phyloP scores from a whole-genome alignment of 2,888 invertebrate species.

The Agonum fuliginosum region DNA sequence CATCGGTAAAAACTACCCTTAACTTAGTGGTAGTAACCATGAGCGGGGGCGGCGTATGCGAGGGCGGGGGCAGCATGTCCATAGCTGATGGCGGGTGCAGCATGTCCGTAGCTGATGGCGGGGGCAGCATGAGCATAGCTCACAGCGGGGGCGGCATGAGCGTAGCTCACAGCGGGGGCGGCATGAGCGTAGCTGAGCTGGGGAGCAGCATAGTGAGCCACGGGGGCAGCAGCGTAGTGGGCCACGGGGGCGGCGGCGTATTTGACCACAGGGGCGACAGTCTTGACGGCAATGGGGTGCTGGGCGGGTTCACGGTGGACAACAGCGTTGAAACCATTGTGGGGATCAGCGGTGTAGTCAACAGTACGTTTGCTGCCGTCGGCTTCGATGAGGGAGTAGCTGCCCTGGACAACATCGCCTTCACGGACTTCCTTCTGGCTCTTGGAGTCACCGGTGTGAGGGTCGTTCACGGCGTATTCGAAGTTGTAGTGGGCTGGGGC shows the following conservation, averaged over 20 bases:
- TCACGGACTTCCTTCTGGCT: conserved; percentile 71
- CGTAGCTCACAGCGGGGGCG: conserved; percentile 62
- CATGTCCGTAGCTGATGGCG: conserved; percentile 58
- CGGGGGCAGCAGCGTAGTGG: conserved; percentile 62
- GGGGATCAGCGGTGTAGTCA: conserved; percentile 74
- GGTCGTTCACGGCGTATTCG: conserved; percentile 71
- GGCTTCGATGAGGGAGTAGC: conserved; percentile 68
- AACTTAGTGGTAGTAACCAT: conserved; percentile 43
- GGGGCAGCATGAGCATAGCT: conserved; percentile 62
- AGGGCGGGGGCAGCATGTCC: conserved; percentile 42
- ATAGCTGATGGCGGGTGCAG: conserved; percentile 52
- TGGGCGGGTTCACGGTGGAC: conserved; percentile 53
- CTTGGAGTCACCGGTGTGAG: conserved; percentile 72
- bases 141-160: conserved; percentile 64
- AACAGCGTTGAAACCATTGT: conserved; percentile 74
- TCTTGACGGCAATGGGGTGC: conserved; percentile 48
- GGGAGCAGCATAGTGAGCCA: conserved; percentile 41
- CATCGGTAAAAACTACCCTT: background rate
- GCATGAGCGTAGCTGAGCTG: conserved; percentile 41
- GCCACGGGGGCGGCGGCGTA: conserved; percentile 69
- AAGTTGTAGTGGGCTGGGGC: conserved; percentile 72
- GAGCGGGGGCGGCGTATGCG: conserved; percentile 45
- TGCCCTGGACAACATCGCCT: conserved; percentile 71
- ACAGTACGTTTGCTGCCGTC: conserved; percentile 75
- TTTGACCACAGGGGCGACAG: conserved; percentile 43